These are phyloP conservation scores for Eudemis profundana DNA, from an alignment of 2,888 invertebrate species.

Conservation along the genomic window DNA sequence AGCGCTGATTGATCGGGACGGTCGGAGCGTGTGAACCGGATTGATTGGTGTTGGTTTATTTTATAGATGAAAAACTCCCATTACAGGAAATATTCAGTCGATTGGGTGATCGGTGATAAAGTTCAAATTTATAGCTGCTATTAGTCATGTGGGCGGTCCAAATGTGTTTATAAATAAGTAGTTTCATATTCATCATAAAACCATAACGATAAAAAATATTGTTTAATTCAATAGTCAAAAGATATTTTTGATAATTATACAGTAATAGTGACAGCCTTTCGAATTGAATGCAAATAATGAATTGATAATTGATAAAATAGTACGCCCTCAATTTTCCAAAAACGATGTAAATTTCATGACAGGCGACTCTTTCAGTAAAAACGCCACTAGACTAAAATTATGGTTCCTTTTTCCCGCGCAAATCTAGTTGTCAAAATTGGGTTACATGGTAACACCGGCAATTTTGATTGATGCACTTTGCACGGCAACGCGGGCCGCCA, in stretches of 20 bases:
- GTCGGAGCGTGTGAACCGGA: constrained; percentile 46
- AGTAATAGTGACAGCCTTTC: too few species aligned
- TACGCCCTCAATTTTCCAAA: too few species aligned
- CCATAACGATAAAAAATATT: background rate
- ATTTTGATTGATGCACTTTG: constrained; percentile 30
- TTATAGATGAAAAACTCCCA: constrained; percentile 42
- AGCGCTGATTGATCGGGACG: constrained; percentile 54
- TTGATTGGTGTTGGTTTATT: constrained; percentile 49
- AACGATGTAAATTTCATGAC: too few species aligned
- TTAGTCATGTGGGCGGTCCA: constrained; percentile 8
- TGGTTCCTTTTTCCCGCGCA: background rate
- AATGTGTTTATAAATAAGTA: constrained; percentile 7
- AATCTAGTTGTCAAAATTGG: constrained; percentile 23
- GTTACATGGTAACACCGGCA: constrained; percentile 7
- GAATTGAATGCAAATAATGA: too few species aligned
- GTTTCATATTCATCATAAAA: background rate
- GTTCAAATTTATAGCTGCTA: background rate
- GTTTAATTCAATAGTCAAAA: too few species aligned
- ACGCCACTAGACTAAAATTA: background rate
- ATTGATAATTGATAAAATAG: too few species aligned
- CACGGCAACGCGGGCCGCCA: background rate
- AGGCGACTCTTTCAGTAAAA: constrained; percentile 2
- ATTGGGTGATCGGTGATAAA: constrained; percentile 25
- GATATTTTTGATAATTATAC: too few species aligned
- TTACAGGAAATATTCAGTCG: constrained; percentile 21